Evolutionary conservation across 2,113 vertebrate species (phyloP), one percentile per base, ranked within the genome.

Genomic region (Lophochroa leadbeateri): DNA sequence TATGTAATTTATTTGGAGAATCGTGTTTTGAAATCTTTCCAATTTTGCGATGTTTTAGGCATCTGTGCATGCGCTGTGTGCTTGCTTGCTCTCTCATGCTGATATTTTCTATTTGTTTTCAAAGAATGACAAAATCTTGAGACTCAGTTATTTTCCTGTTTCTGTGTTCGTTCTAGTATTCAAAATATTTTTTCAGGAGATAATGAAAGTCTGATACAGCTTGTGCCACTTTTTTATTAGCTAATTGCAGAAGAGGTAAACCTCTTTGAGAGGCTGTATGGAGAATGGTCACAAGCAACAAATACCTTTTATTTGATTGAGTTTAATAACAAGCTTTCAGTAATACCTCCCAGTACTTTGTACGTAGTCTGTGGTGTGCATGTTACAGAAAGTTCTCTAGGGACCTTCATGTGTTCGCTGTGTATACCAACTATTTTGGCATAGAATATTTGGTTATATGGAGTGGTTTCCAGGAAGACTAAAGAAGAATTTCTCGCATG

Each of bases 21-120:
- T 10, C 31, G 7, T 61, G 21, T 79, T 90, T 68, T 79, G 90
- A 65, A 82, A 68, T 49, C 33, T 61, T 74, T 82, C 71, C 17
- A 25, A 1, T 47, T 60, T 80, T 80, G 80, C 80, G 11, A 35
- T n/a, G 16, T 89, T 89, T 90, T 35, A 50, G 43, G 47, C 19
- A 41, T 78, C 60, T 74, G 55, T 21, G 9, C 1, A 1, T 92
- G 69, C 1, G 2, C 17, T n/a, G 21, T 78, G 19, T 7, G 1
- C 25, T 77, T 88, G 37, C 63, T 93, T 67, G n/a, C 39, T 77
- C 17, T 49, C 50, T 94, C 61, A 21, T 67, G 69, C 72, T 88
- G 55, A 27, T 88, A 28, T 78, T 94, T 95, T 67, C 79, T 95
- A 10, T 72, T 94, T 91, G 29, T 86, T 94, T 91, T 86, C 37